Conservation (phyloP, 2,113 vertebrate genomes). For the Lampris incognitus region DNA sequence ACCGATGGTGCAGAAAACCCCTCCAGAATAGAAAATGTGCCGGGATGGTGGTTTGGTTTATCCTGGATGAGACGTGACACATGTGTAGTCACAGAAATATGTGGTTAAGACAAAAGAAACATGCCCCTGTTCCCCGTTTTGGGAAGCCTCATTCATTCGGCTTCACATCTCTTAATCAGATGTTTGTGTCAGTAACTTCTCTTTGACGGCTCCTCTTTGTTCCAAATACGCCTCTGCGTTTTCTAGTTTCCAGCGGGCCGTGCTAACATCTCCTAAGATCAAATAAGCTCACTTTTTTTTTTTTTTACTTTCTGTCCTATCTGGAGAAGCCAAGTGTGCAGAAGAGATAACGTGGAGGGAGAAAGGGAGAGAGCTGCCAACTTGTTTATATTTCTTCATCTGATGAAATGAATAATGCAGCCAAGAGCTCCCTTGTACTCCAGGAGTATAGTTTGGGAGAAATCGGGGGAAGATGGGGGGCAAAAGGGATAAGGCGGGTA, state of each 20-base stretch:
- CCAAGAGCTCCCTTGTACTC: slow-evolving; percentile 46
- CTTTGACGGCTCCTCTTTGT: slow-evolving; percentile 1
- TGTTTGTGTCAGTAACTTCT: slow-evolving; percentile 23
- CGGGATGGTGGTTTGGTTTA: slow-evolving; percentile 33
- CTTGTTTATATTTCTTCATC: slow-evolving; percentile 73
- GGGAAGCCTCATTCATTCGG: slow-evolving; percentile 21
- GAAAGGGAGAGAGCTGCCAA: slow-evolving; percentile 43
- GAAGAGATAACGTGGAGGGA: slow-evolving; percentile 68
- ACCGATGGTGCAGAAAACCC: slow-evolving; percentile 2
- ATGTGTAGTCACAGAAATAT: slow-evolving; percentile 24
- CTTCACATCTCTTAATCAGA: slow-evolving; percentile 42
- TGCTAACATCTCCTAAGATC: slow-evolving; percentile 62
- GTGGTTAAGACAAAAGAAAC: slow-evolving; percentile 5
- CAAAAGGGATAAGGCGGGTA: slow-evolving; percentile 12
- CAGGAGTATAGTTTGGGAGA: slow-evolving; percentile 52
- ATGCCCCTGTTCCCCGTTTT: background rate
- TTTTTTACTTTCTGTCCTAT: slow-evolving; percentile 35
- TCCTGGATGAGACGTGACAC: slow-evolving; percentile 20
- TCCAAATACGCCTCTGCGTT: background rate
- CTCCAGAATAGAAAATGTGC: slow-evolving; percentile 28
- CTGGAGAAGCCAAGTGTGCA: slow-evolving; percentile 66
- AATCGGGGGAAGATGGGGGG: slow-evolving; percentile 5
- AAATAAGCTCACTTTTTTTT: slow-evolving; percentile 49
- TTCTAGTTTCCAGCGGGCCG: slow-evolving; percentile 30
- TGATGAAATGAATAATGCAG: slow-evolving; percentile 78